Evolutionary conservation across 2,797 vertebrate species (phyloP).

Genomic region (Acestrorhynchus altus): DNA sequence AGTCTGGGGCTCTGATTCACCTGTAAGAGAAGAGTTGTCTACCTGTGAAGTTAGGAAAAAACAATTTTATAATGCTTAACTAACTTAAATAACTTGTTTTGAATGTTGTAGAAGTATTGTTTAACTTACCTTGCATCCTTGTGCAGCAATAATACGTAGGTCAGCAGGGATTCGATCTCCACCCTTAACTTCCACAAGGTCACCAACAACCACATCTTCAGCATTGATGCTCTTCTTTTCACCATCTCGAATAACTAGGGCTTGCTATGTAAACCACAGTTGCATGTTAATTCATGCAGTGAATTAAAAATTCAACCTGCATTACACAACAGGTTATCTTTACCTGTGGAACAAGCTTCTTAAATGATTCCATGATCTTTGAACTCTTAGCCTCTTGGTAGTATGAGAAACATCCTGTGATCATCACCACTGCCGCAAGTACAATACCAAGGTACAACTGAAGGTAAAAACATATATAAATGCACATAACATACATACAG

Average conservation of each 20-base stretch:
- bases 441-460: constrained; percentile 93
- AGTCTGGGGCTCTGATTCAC: constrained; percentile 94
- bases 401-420: constrained; percentile 97
- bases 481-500: no score
- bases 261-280: constrained; percentile 78
- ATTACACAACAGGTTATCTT: not conserved
- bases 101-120: not conserved
- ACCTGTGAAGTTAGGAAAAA: constrained; percentile 75
- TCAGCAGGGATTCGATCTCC: constrained; percentile 91
- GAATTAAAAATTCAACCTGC: not conserved
- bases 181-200: constrained; percentile 90
- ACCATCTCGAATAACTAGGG: constrained; percentile 88
- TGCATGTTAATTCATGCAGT: not conserved
- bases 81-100: no score
- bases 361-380: constrained; percentile 98
- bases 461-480: not conserved
- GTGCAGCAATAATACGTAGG: constrained; percentile 86
- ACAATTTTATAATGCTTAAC: no score
- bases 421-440: constrained; percentile 92
- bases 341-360: constrained; percentile 96
- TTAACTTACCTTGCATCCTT: constrained; percentile 86
- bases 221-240: constrained; percentile 90
- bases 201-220: constrained; percentile 87
- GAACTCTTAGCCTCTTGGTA: constrained; percentile 98
- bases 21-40: constrained; percentile 96